phyloP scores from a whole-genome alignment of 2,797 vertebrate genomes.

The Sibirionetta formosa region DNA sequence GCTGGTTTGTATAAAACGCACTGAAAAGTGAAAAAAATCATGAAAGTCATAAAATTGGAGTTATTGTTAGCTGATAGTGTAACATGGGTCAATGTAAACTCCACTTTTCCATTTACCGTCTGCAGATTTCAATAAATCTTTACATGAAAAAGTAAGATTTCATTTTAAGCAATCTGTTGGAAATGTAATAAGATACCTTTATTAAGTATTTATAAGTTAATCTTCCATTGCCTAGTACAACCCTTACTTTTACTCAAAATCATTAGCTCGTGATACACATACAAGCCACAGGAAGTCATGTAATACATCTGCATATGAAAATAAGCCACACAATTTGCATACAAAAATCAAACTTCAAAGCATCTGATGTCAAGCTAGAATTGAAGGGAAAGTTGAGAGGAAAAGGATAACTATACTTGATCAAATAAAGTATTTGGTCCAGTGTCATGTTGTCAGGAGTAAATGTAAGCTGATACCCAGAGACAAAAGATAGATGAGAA shows the following conservation, averaged over 20 bases:
- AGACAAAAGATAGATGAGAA: background rate
- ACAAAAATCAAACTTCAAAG: background rate
- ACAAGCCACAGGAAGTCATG: background rate
- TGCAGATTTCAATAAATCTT: background rate
- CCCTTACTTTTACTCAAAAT: background rate
- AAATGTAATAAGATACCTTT: background rate
- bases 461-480: background rate
- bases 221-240: background rate
- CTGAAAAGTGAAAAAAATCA: background rate
- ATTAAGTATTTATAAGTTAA: background rate
- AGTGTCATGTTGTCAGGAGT: background rate
- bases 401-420: background rate
- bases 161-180: background rate
- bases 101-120: background rate
- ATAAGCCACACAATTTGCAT: background rate
- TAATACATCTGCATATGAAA: background rate
- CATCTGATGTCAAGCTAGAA: background rate
- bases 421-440: background rate
- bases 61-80: background rate
- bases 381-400: background rate
- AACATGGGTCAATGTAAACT: fast-evolving
- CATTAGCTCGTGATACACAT: fast-evolving
- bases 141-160: background rate
- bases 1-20: background rate
- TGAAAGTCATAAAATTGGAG: background rate